Percentiles rank a stretch among this genome's conserved stretches.
Conservation (phyloP, 2,888 invertebrate species). For the Pristionchus japonicus region DNA sequence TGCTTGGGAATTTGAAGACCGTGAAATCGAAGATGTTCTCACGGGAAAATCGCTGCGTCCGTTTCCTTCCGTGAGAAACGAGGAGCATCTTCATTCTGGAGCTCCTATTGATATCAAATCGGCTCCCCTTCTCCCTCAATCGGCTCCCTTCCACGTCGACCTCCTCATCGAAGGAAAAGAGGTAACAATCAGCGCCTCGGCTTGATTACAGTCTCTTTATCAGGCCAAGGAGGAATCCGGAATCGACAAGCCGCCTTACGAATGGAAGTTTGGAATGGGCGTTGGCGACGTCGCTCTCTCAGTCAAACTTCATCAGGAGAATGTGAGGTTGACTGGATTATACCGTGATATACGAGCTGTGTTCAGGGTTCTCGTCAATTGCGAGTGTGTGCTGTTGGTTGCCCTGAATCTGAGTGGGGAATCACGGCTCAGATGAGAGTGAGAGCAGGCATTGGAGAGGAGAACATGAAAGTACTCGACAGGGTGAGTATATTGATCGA, state of each 20-base stretch:
- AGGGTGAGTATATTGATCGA: not conserved
- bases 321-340: not conserved
- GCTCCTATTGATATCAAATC: not conserved
- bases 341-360: not conserved
- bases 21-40: slow-evolving; percentile 20
- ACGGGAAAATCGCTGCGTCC: slow-evolving; percentile 24
- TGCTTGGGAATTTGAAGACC: slow-evolving; percentile 20
- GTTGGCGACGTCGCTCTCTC: not conserved
- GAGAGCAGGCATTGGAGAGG: slow-evolving; percentile 17
- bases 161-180: slow-evolving; percentile 12
- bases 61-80: not conserved
- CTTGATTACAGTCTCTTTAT: too few relatives aligned
- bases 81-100: not conserved
- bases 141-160: slow-evolving; percentile 7
- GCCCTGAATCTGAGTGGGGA: not conserved
- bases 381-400: not conserved
- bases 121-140: not conserved
- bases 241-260: not conserved
- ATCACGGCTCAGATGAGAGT: slow-evolving; percentile 40
- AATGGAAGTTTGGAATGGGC: slow-evolving; percentile 34
- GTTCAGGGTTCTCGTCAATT: slow-evolving; percentile 7
- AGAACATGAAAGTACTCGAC: slow-evolving; percentile 33
- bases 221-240: slow-evolving; percentile 20
- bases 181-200: too few relatives aligned
- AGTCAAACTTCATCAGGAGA: slow-evolving; percentile 9